These are phyloP conservation scores for Linepithema humile DNA, from an alignment of 1,140 invertebrate species.

Conservation along the genomic window DNA sequence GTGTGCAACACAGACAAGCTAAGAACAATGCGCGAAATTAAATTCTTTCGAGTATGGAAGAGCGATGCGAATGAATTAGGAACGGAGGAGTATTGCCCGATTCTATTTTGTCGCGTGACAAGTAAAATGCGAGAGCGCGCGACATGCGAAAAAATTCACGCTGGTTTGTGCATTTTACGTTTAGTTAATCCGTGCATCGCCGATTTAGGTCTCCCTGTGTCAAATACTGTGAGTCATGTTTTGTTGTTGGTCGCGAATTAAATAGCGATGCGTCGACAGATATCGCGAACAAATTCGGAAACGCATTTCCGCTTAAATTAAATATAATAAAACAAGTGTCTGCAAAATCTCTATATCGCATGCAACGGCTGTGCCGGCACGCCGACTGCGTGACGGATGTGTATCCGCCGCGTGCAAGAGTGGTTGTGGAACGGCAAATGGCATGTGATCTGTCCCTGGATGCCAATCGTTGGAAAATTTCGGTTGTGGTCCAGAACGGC, in stretches of 20 bases:
- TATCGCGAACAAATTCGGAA: constrained; percentile 33
- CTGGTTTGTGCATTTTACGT: constrained; percentile 1
- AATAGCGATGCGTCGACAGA: constrained; percentile 14
- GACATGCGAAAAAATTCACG: constrained; percentile 9
- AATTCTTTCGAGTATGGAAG: constrained; percentile 69
- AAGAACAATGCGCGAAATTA: constrained; percentile 67
- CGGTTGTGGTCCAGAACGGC: constrained; percentile 42
- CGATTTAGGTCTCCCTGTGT: constrained; percentile 5
- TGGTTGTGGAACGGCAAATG: constrained; percentile 60
- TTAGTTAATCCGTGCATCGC: constrained; percentile 5
- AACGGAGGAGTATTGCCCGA: background rate
- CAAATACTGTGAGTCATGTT: background rate
- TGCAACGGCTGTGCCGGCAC: too few relatives aligned
- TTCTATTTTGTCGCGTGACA: constrained; percentile 28
- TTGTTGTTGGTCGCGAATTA: background rate
- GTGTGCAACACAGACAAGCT: constrained; percentile 18
- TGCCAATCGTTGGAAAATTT: constrained; percentile 69
- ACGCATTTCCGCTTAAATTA: constrained; percentile 50
- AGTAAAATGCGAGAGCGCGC: constrained; percentile 20
- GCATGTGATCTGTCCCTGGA: constrained; percentile 66
- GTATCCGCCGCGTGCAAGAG: constrained; percentile 21
- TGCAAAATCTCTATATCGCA: background rate
- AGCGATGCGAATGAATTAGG: constrained; percentile 5
- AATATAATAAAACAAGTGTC: constrained; percentile 51
- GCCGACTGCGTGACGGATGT: constrained; percentile 26